These are phyloP conservation scores for Cephus cinctus DNA, from an alignment of 1,140 invertebrate genomes.

Conservation along the genomic window DNA sequence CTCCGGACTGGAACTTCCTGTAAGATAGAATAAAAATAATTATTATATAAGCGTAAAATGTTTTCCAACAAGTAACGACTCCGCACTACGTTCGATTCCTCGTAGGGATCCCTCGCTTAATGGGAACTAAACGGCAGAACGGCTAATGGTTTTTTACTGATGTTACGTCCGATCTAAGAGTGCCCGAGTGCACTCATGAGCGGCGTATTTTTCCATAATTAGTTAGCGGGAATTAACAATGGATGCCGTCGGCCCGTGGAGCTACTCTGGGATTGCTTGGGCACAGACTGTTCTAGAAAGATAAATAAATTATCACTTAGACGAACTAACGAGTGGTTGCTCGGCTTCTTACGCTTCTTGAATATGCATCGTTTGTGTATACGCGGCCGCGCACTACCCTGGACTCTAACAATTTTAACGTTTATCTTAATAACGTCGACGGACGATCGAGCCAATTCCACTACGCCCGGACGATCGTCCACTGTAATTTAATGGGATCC, in stretches of 20 bases:
- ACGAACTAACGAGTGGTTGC: slow-evolving; percentile 37
- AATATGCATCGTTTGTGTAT: slow-evolving; percentile 36
- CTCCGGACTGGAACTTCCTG: no score
- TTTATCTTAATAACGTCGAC: slow-evolving; percentile 18
- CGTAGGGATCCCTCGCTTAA: no score
- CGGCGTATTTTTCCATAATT: slow-evolving; percentile 46
- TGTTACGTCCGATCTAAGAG: slow-evolving; percentile 28
- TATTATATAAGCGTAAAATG: no score
- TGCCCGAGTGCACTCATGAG: slow-evolving; percentile 15
- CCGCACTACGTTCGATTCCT: no score
- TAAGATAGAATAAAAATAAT: no score
- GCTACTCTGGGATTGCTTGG: slow-evolving; percentile 29
- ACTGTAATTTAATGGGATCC: no score
- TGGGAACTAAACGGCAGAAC: slow-evolving; percentile 13
- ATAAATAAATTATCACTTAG: slow-evolving; percentile 46
- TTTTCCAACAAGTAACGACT: no score
- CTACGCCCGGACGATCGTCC: no score
- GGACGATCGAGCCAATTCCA: background rate
- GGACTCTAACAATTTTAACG: slow-evolving; percentile 32
- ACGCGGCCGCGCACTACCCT: no score
- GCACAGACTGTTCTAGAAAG: slow-evolving; percentile 39
- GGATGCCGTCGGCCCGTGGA: slow-evolving; percentile 20
- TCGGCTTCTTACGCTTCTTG: slow-evolving; percentile 34
- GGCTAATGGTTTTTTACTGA: slow-evolving; percentile 30
- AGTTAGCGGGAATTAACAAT: slow-evolving; percentile 34